These are phyloP conservation scores for Melanostoma scalare DNA, from an alignment of 2,888 invertebrate species.

Conservation along the genomic window DNA sequence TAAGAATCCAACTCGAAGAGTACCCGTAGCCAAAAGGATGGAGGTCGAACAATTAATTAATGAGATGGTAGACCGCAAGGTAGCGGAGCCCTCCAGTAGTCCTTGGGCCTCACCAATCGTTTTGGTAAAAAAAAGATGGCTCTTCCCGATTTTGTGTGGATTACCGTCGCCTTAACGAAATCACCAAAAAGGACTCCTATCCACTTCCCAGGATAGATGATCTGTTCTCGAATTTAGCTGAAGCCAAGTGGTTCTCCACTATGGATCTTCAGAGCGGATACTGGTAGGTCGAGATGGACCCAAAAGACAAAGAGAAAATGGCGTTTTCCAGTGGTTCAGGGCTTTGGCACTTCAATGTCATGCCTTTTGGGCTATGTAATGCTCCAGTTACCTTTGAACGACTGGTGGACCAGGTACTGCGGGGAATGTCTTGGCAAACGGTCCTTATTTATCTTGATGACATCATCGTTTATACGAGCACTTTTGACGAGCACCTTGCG, in stretches of 20 bases:
- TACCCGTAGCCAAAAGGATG: conserved; percentile 34
- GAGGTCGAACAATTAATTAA: conserved; percentile 23
- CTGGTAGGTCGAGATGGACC: no score
- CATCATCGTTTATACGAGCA: conserved; percentile 59
- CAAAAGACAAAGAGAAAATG: no score
- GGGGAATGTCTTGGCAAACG: conserved; percentile 55
- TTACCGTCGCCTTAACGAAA: conserved; percentile 16
- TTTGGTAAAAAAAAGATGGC: conserved; percentile 33
- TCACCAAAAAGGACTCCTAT: conserved; percentile 15
- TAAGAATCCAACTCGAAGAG: conserved; percentile 11
- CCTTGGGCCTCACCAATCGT: conserved; percentile 38
- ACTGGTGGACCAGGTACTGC: conserved; percentile 56
- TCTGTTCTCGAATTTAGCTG: conserved; percentile 68
- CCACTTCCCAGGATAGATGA: conserved; percentile 43
- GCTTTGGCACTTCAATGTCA: no score
- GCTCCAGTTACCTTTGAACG: conserved; percentile 16
- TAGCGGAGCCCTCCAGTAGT: conserved; percentile 36
- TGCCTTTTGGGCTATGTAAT: no score
- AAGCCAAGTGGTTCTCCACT: conserved; percentile 67
- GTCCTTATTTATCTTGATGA: conserved; percentile 71
- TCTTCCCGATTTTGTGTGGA: not conserved
- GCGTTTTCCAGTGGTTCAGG: no score
- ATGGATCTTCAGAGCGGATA: conserved; percentile 38
- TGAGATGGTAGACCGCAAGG: conserved; percentile 27
- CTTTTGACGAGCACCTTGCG: conserved; percentile 55